Evolutionary conservation across 2,113 vertebrate species (phyloP).

Genomic region (Platichthys flesus): DNA sequence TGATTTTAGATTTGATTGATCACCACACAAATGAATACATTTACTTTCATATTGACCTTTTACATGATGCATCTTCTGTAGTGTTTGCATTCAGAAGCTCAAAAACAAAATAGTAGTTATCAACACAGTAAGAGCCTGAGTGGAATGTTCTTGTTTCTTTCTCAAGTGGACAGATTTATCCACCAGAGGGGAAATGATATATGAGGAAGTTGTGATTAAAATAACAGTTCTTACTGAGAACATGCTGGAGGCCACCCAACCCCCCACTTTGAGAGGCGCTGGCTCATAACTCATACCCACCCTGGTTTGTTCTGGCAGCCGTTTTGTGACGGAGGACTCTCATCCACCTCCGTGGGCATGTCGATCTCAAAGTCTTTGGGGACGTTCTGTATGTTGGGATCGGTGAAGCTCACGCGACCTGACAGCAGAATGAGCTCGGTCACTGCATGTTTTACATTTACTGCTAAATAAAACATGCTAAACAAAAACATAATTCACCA

Average conservation of each 20-base stretch:
- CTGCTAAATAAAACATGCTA: not conserved
- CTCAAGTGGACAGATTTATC: too few species aligned
- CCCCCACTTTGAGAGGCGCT: not conserved
- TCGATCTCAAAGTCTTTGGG: slow-evolving; percentile 97
- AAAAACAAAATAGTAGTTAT: not conserved
- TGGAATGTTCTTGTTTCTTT: too few species aligned
- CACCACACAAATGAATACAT: too few species aligned
- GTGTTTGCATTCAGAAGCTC: too few species aligned
- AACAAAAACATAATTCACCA: too few species aligned
- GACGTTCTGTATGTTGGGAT: slow-evolving; percentile 97
- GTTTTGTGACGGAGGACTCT: slow-evolving; percentile 87
- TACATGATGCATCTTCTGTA: too few species aligned
- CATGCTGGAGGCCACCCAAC: not conserved
- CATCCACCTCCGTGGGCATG: slow-evolving; percentile 87
- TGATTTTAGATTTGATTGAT: too few species aligned
- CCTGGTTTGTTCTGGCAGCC: slow-evolving; percentile 56
- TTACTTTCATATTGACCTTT: too few species aligned
- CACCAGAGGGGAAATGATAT: too few species aligned
- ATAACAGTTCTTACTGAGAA: not conserved
- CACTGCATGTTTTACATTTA: not conserved
- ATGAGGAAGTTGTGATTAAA: not conserved
- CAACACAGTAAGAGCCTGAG: not conserved
- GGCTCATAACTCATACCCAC: slow-evolving; percentile 51
- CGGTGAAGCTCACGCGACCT: slow-evolving; percentile 94
- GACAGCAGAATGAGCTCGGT: slow-evolving; percentile 30